Conservation (phyloP, 2,888 invertebrate genomes). For the Crematogaster levior region DNA sequence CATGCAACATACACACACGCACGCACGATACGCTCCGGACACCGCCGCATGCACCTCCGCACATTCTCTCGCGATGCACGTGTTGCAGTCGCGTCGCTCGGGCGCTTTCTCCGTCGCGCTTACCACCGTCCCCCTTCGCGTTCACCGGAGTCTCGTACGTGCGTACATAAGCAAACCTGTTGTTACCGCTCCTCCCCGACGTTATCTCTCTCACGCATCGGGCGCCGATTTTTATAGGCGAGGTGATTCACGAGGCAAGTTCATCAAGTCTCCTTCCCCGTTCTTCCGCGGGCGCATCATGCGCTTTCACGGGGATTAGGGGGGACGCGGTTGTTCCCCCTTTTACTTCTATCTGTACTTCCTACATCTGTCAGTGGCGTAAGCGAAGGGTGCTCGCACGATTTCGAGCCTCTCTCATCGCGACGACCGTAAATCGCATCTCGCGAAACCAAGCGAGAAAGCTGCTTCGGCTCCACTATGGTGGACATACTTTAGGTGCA, state of each 20-base stretch:
- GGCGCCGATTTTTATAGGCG: constrained; percentile 76
- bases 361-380: constrained; percentile 42
- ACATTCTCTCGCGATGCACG: constrained; percentile 56
- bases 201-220: constrained; percentile 80
- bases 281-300: constrained; percentile 65
- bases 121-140: constrained; percentile 3
- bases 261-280: constrained; percentile 75
- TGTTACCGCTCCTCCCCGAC: constrained; percentile 78
- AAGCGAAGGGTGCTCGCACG: constrained; percentile 32
- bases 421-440: constrained; percentile 34
- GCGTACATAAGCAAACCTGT: constrained; percentile 79
- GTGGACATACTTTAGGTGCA: constrained; percentile 45
- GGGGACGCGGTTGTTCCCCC: constrained; percentile 23
- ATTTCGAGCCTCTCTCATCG: constrained; percentile 33
- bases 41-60: constrained; percentile 32
- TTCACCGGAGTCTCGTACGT: constrained; percentile 58
- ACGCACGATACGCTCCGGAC: constrained; percentile 8
- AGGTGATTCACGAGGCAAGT: constrained; percentile 80
- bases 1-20: neutral
- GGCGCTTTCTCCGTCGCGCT: constrained; percentile 16
- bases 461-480: constrained; percentile 17
- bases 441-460: constrained; percentile 14
- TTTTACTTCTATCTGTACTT: constrained; percentile 50
- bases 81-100: constrained; percentile 49
- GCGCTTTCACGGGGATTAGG: constrained; percentile 74